Base-by-base conservation (phyloP, 2,113 vertebrate genomes). In the Dasypus novemcinctus region DNA sequence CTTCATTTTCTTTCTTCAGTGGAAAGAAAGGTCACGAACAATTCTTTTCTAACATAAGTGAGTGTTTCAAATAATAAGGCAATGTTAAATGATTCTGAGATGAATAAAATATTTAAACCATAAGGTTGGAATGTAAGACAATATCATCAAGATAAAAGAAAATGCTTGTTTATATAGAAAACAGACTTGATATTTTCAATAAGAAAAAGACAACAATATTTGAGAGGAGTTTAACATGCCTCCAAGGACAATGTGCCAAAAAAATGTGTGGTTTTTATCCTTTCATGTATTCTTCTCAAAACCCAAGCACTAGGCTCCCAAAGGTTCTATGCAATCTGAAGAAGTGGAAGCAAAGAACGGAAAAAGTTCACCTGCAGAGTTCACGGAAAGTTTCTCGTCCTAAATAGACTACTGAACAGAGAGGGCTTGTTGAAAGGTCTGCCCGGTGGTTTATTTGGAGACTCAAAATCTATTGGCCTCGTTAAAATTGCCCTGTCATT, bases 141-240 rank as follows among this genome's bases (percentile, higher is more conserved):
- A 79, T 72, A 96, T 66, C 15, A 93, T 18, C 46, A 68, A 95
- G 88, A 92, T 95, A 94, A 96, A 96, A 95, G 90, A 93, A 95
- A 97, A 86, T 93, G 64, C 57, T 46, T 95, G 21, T 92, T 96
- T 87, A 95, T 91, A 87, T 89, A 95, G 82, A 96, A 96, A 97
- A 93, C 83, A 94, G 59, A 92, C 78, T 90, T 75, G 38, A 75
- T 93, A 76, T 84, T 94, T 96, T 88, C 91, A 52, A 71, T 38
- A 79, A 95, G 49, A 36, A 82, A 96, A 97, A 88, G 79, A 92
- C 61, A 94, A 85, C 20, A 87, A n/a, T 17, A 54, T 93, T 86
- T 31, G 61, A 93, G 79, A 92, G 63, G 29, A 76, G 88, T 95
- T 95, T 74, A 79, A 49, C 57, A 89, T n/a, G 49, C n/a, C n/a